Evolutionary conservation across 1,140 invertebrate species (phyloP).

Genomic region (Chlorops oryzae): DNA sequence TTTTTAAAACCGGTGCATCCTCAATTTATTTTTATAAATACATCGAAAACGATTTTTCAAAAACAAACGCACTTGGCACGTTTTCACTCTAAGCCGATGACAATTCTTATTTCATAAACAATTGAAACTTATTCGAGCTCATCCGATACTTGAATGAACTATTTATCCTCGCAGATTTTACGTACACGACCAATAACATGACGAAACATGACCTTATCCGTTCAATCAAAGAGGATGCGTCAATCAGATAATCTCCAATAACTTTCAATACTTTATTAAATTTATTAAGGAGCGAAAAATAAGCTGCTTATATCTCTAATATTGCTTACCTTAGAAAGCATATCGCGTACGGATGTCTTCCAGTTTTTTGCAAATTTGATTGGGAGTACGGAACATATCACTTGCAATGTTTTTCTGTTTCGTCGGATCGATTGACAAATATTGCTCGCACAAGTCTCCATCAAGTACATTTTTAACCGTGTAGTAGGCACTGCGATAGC

Average conservation of each 20-base stretch:
- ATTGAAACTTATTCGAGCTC: no score
- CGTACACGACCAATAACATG: no score
- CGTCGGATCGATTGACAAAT: constrained; percentile 85
- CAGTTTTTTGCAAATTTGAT: constrained; percentile 93
- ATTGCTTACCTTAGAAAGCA: constrained; percentile 68
- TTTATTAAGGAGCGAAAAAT: constrained; percentile 2
- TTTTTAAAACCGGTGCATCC: no score
- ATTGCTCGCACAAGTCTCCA: constrained; percentile 98
- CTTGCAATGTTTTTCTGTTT: constrained; percentile 95
- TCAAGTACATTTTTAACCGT: constrained; percentile 98
- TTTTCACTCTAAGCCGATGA: no score
- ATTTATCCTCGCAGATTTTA: no score
- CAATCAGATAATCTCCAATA: not conserved
- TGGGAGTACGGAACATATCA: constrained; percentile 89
- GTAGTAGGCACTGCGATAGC: constrained; percentile 95
- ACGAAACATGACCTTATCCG: not conserved
- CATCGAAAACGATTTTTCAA: no score
- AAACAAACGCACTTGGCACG: no score
- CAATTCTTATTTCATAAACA: no score
- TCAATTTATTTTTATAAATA: no score
- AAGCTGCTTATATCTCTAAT: not conserved
- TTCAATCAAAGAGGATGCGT: not conserved
- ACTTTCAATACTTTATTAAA: constrained; percentile 6
- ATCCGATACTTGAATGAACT: no score
- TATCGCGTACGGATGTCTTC: constrained; percentile 92